These are phyloP conservation scores for Mohoua ochrocephala DNA, from an alignment of 2,113 vertebrate genomes.

Conservation along the genomic window DNA sequence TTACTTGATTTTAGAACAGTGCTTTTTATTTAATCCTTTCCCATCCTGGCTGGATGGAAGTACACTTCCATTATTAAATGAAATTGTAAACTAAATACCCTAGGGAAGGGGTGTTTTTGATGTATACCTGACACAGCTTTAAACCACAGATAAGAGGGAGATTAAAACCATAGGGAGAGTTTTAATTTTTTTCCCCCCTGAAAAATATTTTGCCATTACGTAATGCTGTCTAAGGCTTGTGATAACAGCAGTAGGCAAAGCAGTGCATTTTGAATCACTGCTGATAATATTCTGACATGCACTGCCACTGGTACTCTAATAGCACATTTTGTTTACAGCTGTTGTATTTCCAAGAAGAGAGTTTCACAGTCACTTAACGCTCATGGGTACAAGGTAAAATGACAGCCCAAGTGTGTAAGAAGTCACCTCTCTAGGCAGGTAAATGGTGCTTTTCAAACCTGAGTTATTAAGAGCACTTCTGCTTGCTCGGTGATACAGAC, in stretches of 20 bases:
- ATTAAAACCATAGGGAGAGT: conserved; percentile 3
- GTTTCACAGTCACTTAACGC: neutral
- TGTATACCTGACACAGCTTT: conserved; percentile 19
- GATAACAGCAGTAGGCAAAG: neutral
- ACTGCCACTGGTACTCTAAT: neutral
- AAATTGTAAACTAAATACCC: conserved; percentile 35
- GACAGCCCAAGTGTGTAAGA: neutral
- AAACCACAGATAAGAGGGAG: conserved; percentile 5
- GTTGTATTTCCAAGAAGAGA: neutral
- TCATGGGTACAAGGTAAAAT: neutral
- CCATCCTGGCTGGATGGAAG: neutral
- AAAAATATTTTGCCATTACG: conserved; percentile 35
- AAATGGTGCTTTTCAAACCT: neutral
- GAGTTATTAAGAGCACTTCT: neutral
- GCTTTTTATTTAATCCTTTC: conserved; percentile 31
- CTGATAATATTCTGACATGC: neutral
- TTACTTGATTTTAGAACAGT: conserved; percentile 22
- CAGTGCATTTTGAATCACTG: neutral
- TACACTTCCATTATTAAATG: conserved; percentile 54
- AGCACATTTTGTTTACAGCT: neutral
- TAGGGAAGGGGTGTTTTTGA: neutral
- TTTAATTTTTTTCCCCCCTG: neutral
- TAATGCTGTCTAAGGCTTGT: neutral
- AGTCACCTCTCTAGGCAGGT: neutral
- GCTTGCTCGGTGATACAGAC: neutral